Evolutionary conservation across 2,797 vertebrate species (phyloP).

Genomic region (Sciaenops ocellatus): DNA sequence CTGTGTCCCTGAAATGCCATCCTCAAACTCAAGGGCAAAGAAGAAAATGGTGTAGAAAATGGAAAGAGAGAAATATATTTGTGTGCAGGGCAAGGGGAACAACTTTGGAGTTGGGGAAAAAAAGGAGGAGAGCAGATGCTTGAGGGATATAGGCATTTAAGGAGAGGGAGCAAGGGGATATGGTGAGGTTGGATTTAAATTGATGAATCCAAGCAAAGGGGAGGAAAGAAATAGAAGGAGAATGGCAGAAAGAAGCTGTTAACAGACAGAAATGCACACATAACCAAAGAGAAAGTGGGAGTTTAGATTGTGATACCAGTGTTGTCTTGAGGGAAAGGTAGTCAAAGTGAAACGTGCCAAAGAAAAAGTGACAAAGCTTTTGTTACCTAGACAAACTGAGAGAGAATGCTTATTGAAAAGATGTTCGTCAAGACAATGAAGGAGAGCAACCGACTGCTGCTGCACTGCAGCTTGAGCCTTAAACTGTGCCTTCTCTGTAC

Average conservation of each 20-base stretch:
- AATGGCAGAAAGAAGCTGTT: slow-evolving; percentile 50
- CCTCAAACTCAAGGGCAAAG: slow-evolving; percentile 67
- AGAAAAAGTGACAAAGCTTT: slow-evolving; percentile 30
- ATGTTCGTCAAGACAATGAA: slow-evolving; percentile 33
- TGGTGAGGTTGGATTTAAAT: slow-evolving; percentile 55
- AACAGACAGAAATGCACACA: slow-evolving; percentile 47
- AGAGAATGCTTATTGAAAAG: slow-evolving; percentile 28
- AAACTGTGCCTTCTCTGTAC: background rate
- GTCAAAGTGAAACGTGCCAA: slow-evolving; percentile 40
- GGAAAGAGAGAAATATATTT: slow-evolving; percentile 51
- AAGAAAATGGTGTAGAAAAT: slow-evolving; percentile 65
- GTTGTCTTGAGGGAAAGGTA: slow-evolving; percentile 42
- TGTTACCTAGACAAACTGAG: slow-evolving; percentile 34
- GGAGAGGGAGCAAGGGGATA: slow-evolving; percentile 38
- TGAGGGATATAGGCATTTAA: slow-evolving; percentile 66
- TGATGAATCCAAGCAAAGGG: slow-evolving; percentile 54
- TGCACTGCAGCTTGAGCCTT: slow-evolving; percentile 6
- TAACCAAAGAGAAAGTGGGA: slow-evolving; percentile 36
- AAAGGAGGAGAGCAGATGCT: slow-evolving; percentile 60
- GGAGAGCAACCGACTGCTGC: slow-evolving; percentile 8
- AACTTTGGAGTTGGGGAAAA: slow-evolving; percentile 10
- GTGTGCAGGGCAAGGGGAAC: slow-evolving; percentile 39
- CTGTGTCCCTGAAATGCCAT: slow-evolving; percentile 71
- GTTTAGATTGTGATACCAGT: slow-evolving; percentile 22
- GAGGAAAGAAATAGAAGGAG: slow-evolving; percentile 37